phyloP scores from a whole-genome alignment of 2,113 vertebrate genomes.

The Anthoscopus minutus region DNA sequence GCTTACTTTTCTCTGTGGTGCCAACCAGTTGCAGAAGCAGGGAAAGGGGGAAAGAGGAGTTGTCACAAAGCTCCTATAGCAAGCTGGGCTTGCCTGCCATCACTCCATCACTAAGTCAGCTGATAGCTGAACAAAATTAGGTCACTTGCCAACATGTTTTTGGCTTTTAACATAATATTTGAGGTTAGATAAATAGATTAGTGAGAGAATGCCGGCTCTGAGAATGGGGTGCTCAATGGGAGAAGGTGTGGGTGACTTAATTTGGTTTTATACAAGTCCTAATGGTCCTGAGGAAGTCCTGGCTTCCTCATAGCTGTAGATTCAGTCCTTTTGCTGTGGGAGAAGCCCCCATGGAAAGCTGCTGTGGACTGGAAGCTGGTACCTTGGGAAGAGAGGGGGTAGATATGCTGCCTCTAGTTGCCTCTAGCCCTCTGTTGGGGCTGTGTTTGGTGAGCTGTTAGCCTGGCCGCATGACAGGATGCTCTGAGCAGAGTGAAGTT shows the following conservation, averaged over 20 bases:
- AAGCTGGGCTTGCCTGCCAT: not conserved
- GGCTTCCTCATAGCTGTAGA: not conserved
- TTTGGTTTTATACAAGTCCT: not conserved
- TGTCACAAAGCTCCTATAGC: not conserved
- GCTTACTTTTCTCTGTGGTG: not conserved
- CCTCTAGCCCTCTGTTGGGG: not conserved
- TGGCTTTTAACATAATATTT: not conserved
- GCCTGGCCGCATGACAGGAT: rapidly evolving
- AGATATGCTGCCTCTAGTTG: not conserved
- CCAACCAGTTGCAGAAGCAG: not conserved
- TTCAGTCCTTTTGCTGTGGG: not conserved
- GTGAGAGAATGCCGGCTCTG: not conserved
- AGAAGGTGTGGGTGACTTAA: not conserved
- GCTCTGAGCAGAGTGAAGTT: not conserved
- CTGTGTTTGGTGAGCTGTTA: not conserved
- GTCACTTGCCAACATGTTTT: not conserved
- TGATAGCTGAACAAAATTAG: constrained; percentile 19
- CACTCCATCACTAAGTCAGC: not conserved
- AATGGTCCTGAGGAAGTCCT: not conserved
- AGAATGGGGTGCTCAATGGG: not conserved
- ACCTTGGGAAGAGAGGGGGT: not conserved
- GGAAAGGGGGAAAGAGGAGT: not conserved
- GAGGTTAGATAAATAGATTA: constrained; percentile 3
- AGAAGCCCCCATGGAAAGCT: not conserved
- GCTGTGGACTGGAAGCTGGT: not conserved